A percentile compares a stretch with the other conserved stretches of the same genome.
Evolutionary conservation across 1,140 invertebrate species (phyloP).

Genomic region (Aphaenogaster ashmeadi): DNA sequence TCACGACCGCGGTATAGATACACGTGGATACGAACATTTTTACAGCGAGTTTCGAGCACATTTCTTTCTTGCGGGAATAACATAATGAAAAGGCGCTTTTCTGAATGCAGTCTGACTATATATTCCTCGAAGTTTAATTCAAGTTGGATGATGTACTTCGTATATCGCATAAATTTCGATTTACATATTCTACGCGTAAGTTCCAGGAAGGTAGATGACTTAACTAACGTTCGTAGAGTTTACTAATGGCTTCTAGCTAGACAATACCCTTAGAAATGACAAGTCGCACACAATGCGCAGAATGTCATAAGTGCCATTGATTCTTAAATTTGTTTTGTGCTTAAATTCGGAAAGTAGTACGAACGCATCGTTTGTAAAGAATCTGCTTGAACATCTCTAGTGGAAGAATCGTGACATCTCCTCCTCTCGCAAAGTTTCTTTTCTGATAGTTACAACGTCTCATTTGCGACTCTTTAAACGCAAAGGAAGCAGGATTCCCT

Average conservation of each 20-base stretch:
- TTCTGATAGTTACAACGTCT: slow-evolving; percentile 19
- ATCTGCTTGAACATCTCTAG: slow-evolving; percentile 1
- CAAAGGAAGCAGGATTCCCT: neutral
- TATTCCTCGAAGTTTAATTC: slow-evolving; percentile 32
- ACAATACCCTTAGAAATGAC: neutral
- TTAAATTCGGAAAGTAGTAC: slow-evolving; percentile 3
- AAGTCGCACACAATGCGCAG: neutral
- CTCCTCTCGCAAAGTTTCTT: slow-evolving; percentile 8
- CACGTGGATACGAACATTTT: neutral
- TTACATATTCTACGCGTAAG: slow-evolving; percentile 34
- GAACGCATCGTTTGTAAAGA: slow-evolving; percentile 19
- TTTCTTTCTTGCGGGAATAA: neutral
- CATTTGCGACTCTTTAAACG: neutral
- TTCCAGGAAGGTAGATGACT: neutral
- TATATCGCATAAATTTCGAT: slow-evolving; percentile 21
- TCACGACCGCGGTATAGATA: neutral
- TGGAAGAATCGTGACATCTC: slow-evolving; percentile 25
- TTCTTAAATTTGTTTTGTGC: slow-evolving; percentile 13
- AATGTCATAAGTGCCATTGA: neutral
- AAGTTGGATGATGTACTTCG: neutral
- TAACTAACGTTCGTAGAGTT: slow-evolving; percentile 15
- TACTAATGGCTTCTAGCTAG: slow-evolving; percentile 15
- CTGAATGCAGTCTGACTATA: neutral
- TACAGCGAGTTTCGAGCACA: neutral
- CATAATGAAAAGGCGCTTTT: neutral